Conservation (phyloP, 1,140 invertebrate genomes). For the Rhagoletis pomonella region DNA sequence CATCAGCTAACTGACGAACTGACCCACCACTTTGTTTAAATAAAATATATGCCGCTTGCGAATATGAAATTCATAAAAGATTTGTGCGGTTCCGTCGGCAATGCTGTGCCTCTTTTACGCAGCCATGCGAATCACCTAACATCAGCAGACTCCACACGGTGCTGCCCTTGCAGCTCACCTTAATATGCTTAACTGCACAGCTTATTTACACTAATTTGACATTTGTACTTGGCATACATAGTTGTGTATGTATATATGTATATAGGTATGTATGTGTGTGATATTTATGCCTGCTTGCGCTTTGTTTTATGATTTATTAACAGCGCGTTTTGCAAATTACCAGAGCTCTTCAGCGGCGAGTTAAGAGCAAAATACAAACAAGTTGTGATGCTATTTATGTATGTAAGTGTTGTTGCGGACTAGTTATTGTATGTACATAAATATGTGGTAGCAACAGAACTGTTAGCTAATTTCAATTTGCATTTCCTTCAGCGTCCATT, state of each 20-base stretch:
- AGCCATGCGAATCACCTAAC: too few species aligned
- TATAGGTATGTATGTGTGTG: not conserved
- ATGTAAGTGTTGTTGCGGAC: not conserved
- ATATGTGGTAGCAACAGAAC: not conserved
- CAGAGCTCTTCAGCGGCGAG: not conserved
- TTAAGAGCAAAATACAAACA: too few species aligned
- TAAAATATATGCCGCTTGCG: not conserved
- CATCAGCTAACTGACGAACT: not conserved
- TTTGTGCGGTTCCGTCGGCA: not conserved
- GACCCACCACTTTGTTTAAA: not conserved
- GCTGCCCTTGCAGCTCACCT: not conserved
- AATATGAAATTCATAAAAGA: not conserved
- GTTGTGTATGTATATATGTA: not conserved
- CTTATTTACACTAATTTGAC: slow-evolving; percentile 30
- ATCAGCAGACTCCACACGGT: not conserved
- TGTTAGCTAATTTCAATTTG: slow-evolving; percentile 34
- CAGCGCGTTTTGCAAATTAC: slow-evolving; percentile 27
- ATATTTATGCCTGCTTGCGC: not conserved
- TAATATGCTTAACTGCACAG: slow-evolving; percentile 14
- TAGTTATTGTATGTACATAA: not conserved
- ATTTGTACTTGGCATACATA: not conserved
- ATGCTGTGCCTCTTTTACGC: not conserved
- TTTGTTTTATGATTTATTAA: slow-evolving; percentile 47
- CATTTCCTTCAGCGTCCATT: slow-evolving; percentile 3
- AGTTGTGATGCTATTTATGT: too few species aligned